Conservation (phyloP, 2,797 vertebrate species). For the Enteromius mattozi region DNA sequence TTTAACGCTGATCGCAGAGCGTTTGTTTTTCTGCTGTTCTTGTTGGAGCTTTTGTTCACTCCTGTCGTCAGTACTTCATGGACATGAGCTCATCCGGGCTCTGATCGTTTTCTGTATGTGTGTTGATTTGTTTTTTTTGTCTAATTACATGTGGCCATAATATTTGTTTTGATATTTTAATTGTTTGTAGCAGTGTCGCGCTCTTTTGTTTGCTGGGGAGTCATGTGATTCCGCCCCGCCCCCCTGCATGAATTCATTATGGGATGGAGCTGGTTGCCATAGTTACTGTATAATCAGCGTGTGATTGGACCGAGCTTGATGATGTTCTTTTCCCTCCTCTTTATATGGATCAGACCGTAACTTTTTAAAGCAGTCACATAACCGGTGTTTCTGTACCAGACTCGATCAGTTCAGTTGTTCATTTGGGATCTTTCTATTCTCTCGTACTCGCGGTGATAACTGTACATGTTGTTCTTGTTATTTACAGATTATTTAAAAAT, state of each 20-base stretch:
- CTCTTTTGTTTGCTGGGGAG: conserved; percentile 4
- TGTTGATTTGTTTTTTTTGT: neutral
- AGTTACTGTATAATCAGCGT: conserved; percentile 17
- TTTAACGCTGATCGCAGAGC: neutral
- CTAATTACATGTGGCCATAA: conserved; percentile 24
- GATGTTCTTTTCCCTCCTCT: conserved; percentile 7
- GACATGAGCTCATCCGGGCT: neutral
- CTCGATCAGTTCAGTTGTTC: conserved; percentile 47
- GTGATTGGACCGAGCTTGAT: conserved; percentile 1
- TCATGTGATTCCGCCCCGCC: neutral
- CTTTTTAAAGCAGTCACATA: conserved; percentile 58
- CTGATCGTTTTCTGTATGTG: neutral
- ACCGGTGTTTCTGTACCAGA: conserved; percentile 56
- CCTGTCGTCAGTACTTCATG: neutral
- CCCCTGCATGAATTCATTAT: conserved; percentile 26
- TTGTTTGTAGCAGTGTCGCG: conserved; percentile 2
- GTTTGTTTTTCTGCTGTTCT: neutral
- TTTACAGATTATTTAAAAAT: conserved; percentile 64
- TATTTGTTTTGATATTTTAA: conserved; percentile 8
- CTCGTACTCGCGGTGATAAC: conserved; percentile 60
- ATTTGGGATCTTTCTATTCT: conserved; percentile 58
- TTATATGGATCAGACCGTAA: conserved; percentile 47
- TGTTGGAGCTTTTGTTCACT: neutral
- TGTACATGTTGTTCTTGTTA: conserved; percentile 66
- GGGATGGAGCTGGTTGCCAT: conserved; percentile 37